Evolutionary conservation across 2,888 invertebrate species (phyloP).

Genomic region (Osmoderma eremita): DNA sequence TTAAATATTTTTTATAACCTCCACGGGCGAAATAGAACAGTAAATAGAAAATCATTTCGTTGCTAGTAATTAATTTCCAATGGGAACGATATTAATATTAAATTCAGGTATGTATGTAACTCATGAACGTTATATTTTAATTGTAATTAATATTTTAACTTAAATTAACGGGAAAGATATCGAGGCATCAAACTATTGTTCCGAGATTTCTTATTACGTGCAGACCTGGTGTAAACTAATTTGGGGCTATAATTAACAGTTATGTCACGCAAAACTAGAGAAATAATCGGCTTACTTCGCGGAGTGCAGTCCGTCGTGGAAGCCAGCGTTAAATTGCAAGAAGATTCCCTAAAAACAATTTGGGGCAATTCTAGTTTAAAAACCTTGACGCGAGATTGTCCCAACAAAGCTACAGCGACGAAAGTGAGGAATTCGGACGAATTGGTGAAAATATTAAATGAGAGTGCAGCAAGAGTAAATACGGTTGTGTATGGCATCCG

Average conservation of each 20-base stretch:
- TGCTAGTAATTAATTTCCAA: background rate
- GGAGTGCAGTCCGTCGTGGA: constrained; percentile 76
- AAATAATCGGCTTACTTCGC: constrained; percentile 73
- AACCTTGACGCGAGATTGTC: constrained; percentile 55
- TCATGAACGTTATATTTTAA: background rate
- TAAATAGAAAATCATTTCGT: background rate
- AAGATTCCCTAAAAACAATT: constrained; percentile 68
- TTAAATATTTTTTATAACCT: too few relatives aligned
- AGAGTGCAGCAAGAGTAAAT: constrained; percentile 64
- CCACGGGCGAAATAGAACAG: background rate
- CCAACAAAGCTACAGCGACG: constrained; percentile 11
- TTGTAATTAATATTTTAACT: background rate
- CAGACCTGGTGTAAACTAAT: too few relatives aligned
- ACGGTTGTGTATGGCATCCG: constrained; percentile 78
- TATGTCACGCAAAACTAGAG: constrained; percentile 65
- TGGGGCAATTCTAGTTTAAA: constrained; percentile 79
- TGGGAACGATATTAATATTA: constrained; percentile 17
- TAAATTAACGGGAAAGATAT: too few relatives aligned
- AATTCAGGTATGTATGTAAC: constrained; percentile 27
- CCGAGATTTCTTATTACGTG: background rate
- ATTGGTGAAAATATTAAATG: constrained; percentile 37
- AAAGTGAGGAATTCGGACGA: constrained; percentile 37
- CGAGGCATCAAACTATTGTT: background rate
- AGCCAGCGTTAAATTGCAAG: constrained; percentile 74
- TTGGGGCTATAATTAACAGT: constrained; percentile 36